Evolutionary conservation across 2,113 vertebrate species (phyloP).

Genomic region (Sardina pilchardus): DNA sequence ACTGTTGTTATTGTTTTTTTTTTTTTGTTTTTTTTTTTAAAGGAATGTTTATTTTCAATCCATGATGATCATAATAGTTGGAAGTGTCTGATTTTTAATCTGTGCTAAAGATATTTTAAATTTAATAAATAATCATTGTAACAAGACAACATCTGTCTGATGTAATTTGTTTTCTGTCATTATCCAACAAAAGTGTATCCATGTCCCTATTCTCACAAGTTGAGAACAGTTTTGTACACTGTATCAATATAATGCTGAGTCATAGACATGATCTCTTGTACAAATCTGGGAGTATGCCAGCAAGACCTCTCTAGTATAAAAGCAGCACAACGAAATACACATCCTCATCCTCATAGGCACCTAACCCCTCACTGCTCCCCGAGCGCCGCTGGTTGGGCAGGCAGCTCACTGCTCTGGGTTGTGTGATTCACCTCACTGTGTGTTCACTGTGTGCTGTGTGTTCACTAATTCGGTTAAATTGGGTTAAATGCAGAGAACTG

Average conservation of each 20-base stretch:
- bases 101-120: slow-evolving; percentile 86
- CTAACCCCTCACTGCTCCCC: no score
- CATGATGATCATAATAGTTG: slow-evolving; percentile 77
- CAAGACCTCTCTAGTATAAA: background rate
- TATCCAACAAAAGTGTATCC: background rate
- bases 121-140: slow-evolving; percentile 85
- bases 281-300: background rate
- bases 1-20: slow-evolving; percentile 61
- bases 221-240: background rate
- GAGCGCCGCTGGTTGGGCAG: no score
- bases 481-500: no score
- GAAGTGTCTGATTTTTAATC: slow-evolving; percentile 83
- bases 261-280: background rate
- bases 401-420: no score
- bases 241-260: background rate
- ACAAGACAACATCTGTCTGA: slow-evolving; percentile 50
- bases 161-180: background rate
- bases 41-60: slow-evolving; percentile 74
- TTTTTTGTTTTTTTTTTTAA: slow-evolving; percentile 65
- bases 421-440: no score
- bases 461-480: no score
- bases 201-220: background rate
- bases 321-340: background rate
- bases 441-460: no score
- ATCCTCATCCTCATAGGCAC: no score